Base-by-base conservation (phyloP, 2,888 invertebrate species). In the Blera fallax region DNA sequence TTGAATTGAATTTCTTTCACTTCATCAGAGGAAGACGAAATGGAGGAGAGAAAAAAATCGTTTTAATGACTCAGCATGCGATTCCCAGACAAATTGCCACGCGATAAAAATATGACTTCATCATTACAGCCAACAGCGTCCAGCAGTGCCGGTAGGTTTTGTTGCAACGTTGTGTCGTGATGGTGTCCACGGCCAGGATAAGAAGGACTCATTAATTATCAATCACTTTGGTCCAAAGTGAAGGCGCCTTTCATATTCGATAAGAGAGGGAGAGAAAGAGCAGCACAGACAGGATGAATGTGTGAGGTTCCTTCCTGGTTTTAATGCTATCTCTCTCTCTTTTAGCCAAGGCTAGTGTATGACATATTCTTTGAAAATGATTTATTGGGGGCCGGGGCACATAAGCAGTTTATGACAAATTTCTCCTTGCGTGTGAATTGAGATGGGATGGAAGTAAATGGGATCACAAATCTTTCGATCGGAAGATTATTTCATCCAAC, bases 171-270 rank as follows among this genome's bases (percentile, higher is more conserved):
- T 58, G 52, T 73, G 80, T 65, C 74, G 74, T 84, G 84, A 58
- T 69, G 83, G 74, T 80, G 80, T 65, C 64, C 64, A n/a, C 58
- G 48, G 18, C 67, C 54, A 67, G 84, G 84, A 84, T 84, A 84
- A 84, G 80, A 70, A 80, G 80, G 80, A 80, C 80, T 84, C 84
- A 84, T 84, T 84, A 84, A 84, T 84, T 84, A 84, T 84, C 84
- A 74, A 84, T 84, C 84, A 84, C 84, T 84, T 73, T 48, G 56
- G 40, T 54, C 48, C 27, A 32, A 40, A 64, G 37, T 70, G 77
- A 82, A 77, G 77, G 82, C 78, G 83, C 64, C 70, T 45, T 67
- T 72, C 32, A 64, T 43, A 56, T 60, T 54, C 70, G 70, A 69
- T 76, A 77, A 69, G 32, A 45, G 32, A 21, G 14, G 8, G 21